Evolutionary conservation across 1,140 invertebrate species (phyloP).

Genomic region (Tetramorium parvispinum): DNA sequence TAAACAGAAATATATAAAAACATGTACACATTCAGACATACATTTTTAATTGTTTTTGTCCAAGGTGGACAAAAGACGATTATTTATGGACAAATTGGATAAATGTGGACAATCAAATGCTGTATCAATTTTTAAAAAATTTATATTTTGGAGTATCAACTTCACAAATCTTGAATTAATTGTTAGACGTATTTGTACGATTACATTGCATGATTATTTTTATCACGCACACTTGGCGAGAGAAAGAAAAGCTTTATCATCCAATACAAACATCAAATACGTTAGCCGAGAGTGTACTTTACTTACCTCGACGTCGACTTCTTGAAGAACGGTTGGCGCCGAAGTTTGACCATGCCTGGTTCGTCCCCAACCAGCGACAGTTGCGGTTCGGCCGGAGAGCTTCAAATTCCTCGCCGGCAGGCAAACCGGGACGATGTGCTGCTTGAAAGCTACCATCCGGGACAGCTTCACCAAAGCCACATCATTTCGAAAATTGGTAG

Average conservation of each 20-base stretch:
- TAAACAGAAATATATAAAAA: conserved; percentile 80
- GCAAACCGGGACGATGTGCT: conserved; percentile 95
- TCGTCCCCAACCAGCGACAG: conserved; percentile 95
- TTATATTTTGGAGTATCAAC: too few species aligned
- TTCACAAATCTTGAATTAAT: too few species aligned
- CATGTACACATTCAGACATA: not conserved
- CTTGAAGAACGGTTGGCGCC: conserved; percentile 91
- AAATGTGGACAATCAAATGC: too few species aligned
- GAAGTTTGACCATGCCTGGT: conserved; percentile 94
- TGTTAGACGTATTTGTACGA: too few species aligned
- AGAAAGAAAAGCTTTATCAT: not conserved
- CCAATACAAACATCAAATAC: not conserved
- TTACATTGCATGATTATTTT: too few species aligned
- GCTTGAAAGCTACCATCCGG: conserved; percentile 92
- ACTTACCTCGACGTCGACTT: conserved; percentile 84
- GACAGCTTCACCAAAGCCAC: conserved; percentile 94
- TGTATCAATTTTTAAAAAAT: too few species aligned
- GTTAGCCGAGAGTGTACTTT: not conserved
- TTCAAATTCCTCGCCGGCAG: conserved; percentile 91
- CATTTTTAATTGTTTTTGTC: too few species aligned
- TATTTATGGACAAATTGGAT: too few species aligned
- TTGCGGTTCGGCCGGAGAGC: conserved; percentile 93
- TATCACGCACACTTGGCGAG: not conserved
- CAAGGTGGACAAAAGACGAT: too few species aligned
- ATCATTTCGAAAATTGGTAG: conserved; percentile 95